Evolutionary conservation across 1,140 invertebrate species (phyloP), one percentile per base, ranked within the genome.

Genomic region (Bilobella aurantiaca): DNA sequence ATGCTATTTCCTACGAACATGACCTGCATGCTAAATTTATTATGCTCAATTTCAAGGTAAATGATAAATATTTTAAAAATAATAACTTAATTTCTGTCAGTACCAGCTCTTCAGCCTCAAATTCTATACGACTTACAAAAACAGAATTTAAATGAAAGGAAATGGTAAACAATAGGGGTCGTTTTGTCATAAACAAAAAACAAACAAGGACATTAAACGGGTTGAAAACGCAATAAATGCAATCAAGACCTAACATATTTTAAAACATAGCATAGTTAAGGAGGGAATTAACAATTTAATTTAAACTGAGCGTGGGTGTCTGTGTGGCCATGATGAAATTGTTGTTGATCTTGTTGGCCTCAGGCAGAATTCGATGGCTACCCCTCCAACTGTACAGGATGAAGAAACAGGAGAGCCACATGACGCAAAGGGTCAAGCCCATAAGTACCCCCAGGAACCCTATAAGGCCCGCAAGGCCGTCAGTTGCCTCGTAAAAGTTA

Each of bases 341-440:
- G 28, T 58, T 58, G 57, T 29, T 58, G 12, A 29, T 58, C 21
- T 31, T 58, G 5, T 27, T 27, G 12, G 57, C 12, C 5, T 8
- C 25, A 5, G 21, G 21, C 16, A 58, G 28, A 31, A 62, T 62
- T n/a, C 32, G 3, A 27, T 62, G 59, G 34, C 34, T 42, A 5
- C 31, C 30, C 46, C 59, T 62, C 59, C 59, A 62, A 2, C 5
- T 30, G 59, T 62, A 42, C n/a, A 62, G 32, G 23, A 62, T 62
- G 59, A 42, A 62, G 32, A 62, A 62, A 27, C 59, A 62, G 3
- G 59, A 62, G 8, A 62, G 59, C 59, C 59, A 62, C 59, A 62
- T 62, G 21, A 34, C 23, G 34, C 31, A 42, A 12, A 62, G 59
- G 59, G 59, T 62, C 32, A 62, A 46, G 3, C 3, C 3, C 21